Conservation (phyloP, 2,888 invertebrate species). For the Patella ulyssiponensis region DNA sequence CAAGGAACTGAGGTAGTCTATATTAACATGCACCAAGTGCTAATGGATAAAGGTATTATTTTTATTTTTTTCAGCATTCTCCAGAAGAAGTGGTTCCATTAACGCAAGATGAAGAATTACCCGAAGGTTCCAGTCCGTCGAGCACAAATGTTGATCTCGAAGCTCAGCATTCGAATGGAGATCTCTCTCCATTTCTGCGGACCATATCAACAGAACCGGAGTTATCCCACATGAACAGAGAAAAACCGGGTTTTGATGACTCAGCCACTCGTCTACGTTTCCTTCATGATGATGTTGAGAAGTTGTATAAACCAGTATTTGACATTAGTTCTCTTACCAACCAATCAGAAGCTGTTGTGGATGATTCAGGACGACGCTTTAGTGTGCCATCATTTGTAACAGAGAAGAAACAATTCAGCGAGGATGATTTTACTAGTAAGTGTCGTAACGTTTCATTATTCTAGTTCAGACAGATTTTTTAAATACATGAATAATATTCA, state of each 20-base stretch:
- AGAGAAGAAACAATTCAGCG: slow-evolving; percentile 43
- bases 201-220: slow-evolving; percentile 21
- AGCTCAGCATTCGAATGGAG: slow-evolving; percentile 11
- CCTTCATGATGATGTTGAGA: slow-evolving; percentile 50
- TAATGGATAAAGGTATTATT: not conserved
- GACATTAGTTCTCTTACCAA: slow-evolving; percentile 37
- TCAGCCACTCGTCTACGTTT: slow-evolving; percentile 28
- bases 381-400: slow-evolving; percentile 33
- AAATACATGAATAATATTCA: no score
- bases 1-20: not conserved
- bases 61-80: slow-evolving; percentile 25
- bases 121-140: slow-evolving; percentile 16
- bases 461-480: no score
- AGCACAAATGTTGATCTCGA: not conserved
- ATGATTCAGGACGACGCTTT: slow-evolving; percentile 19
- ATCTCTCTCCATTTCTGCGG: slow-evolving; percentile 16
- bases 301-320: slow-evolving; percentile 41
- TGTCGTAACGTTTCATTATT: not conserved
- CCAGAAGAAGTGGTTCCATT: slow-evolving; percentile 33
- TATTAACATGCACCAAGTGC: no score
- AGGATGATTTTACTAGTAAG: slow-evolving; percentile 50
- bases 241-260: slow-evolving; percentile 15
- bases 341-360: slow-evolving; percentile 24
- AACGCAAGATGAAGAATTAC: slow-evolving; percentile 18
- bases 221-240: slow-evolving; percentile 15